These are phyloP conservation scores for Glossophaga mutica DNA, from an alignment of 2,797 vertebrate genomes.

Conservation along the genomic window DNA sequence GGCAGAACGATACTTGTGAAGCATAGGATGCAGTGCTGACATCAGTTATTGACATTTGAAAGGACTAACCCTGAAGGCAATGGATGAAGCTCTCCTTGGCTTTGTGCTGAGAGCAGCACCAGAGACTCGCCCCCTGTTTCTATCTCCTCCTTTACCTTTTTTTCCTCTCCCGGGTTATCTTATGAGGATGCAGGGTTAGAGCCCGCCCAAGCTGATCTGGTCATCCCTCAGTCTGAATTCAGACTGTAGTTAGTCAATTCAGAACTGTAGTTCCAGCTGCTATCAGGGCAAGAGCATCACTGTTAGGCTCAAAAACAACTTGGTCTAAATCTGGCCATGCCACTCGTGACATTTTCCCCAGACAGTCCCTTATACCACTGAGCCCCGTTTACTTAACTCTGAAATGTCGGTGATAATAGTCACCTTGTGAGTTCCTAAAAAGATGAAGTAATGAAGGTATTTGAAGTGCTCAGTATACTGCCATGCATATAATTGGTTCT, in stretches of 20 bases:
- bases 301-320: background rate
- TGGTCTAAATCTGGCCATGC: background rate
- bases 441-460: background rate
- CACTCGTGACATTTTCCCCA: background rate
- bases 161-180: background rate
- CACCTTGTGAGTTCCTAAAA: background rate
- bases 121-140: background rate
- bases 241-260: too few species aligned
- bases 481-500: background rate
- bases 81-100: background rate
- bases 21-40: background rate
- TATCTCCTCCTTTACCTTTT: background rate
- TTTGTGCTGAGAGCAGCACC: background rate
- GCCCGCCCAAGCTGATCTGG: background rate
- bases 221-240: background rate
- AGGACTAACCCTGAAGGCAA: background rate
- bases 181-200: background rate
- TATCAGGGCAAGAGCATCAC: background rate
- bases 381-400: background rate
- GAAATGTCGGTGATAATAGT: background rate
- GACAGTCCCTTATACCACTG: background rate
- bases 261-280: background rate
- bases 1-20: background rate
- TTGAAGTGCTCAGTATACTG: too few species aligned
- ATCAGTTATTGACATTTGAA: background rate